Conservation (phyloP, 2,797 vertebrate species). For the Danio albolineatus region DNA sequence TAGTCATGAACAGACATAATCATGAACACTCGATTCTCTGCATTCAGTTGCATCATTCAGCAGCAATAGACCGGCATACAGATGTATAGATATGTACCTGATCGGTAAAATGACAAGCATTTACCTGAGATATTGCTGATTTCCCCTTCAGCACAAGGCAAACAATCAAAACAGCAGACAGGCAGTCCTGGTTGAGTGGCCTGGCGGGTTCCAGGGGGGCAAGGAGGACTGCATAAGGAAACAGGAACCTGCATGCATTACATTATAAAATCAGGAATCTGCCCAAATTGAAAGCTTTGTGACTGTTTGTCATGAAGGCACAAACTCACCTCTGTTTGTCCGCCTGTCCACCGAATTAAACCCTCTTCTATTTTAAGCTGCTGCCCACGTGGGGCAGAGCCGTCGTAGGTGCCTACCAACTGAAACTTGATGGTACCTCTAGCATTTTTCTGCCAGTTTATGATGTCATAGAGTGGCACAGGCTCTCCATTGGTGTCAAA, state of each 20-base stretch:
- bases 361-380: constrained; percentile 69
- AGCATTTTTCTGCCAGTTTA: constrained; percentile 79
- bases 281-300: neutral
- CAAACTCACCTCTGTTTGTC: constrained; percentile 66
- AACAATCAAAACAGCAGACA: constrained; percentile 79
- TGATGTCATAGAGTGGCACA: constrained; percentile 78
- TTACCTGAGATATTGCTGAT: constrained; percentile 78
- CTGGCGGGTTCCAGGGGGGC: constrained; percentile 74
- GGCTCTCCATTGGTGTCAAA: constrained; percentile 79
- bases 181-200: constrained; percentile 70
- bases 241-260: constrained; percentile 69
- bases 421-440: constrained; percentile 70
- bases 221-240: constrained; percentile 73
- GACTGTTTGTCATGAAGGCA: neutral
- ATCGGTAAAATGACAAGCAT: too few relatives aligned
- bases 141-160: constrained; percentile 79
- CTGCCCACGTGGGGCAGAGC: constrained; percentile 69
- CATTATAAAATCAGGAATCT: neutral
- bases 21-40: neutral
- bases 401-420: constrained; percentile 80
- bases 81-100: neutral
- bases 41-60: neutral
- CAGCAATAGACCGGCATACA: neutral
- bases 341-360: constrained; percentile 72
- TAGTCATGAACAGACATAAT: constrained; percentile 11